These are phyloP conservation scores for Eubasilissa splendida DNA, from an alignment of 2,888 invertebrate genomes.

Conservation along the genomic window DNA sequence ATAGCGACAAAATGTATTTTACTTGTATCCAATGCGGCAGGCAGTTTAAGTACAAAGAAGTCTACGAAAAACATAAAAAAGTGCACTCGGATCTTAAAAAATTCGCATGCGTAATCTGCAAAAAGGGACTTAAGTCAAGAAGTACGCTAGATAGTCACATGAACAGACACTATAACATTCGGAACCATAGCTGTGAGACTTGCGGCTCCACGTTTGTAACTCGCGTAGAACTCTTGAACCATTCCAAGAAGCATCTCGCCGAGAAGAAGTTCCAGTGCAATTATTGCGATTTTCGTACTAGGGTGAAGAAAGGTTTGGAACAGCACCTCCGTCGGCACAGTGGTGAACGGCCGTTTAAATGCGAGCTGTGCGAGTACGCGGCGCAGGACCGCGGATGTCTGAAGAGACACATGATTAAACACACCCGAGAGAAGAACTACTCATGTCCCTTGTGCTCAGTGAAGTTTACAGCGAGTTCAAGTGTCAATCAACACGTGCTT, in stretches of 20 bases:
- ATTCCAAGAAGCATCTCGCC: conserved; percentile 65
- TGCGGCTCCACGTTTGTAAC: conserved; percentile 71
- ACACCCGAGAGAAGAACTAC: conserved; percentile 68
- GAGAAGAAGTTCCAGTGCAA: conserved; percentile 66
- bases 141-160: conserved; percentile 67
- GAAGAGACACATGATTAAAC: conserved; percentile 66
- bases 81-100: conserved; percentile 65
- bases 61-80: conserved; percentile 66
- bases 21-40: conserved; percentile 69
- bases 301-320: conserved; percentile 66
- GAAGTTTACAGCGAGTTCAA: conserved; percentile 67
- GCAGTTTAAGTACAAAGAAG: conserved; percentile 70
- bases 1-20: conserved; percentile 65
- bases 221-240: conserved; percentile 68
- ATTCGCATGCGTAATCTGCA: conserved; percentile 66
- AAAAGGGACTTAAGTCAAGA: conserved; percentile 67
- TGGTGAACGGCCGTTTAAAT: conserved; percentile 67
- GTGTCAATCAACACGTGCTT: conserved; percentile 70
- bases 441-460: conserved; percentile 66
- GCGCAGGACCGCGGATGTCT: conserved; percentile 67
- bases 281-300: conserved; percentile 67
- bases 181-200: conserved; percentile 69
- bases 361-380: conserved; percentile 64
- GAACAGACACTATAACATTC: conserved; percentile 68
- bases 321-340: conserved; percentile 68